phyloP scores from a whole-genome alignment of 53 echinoderm and acorn worm species.

The Henricia sp. region DNA sequence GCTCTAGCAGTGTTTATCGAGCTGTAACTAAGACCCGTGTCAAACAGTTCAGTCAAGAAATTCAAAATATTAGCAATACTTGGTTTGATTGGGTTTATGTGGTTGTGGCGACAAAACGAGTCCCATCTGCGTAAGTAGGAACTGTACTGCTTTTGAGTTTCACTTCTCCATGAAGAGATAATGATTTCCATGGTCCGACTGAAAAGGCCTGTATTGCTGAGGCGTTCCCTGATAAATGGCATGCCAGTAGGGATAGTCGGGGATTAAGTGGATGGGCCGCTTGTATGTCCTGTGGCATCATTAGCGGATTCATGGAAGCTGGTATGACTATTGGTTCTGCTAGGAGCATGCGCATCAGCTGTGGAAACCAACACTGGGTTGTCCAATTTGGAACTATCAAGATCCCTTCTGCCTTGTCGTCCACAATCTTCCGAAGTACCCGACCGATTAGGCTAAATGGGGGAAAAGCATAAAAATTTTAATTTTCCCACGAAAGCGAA shows the following conservation, averaged over 20 bases:
- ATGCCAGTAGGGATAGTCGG: background rate
- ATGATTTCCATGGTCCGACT: background rate
- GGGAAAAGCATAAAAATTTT: conserved; percentile 24
- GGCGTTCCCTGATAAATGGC: conserved; percentile 23
- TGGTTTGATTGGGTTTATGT: conserved; percentile 1
- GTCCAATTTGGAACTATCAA: conserved; percentile 18
- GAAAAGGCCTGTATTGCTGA: background rate
- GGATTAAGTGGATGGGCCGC: background rate
- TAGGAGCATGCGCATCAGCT: background rate
- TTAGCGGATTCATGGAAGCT: background rate
- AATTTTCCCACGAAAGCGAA: conserved; percentile 20
- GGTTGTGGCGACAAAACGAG: background rate
- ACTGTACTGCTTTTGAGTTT: conserved; percentile 15
- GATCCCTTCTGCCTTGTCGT: background rate
- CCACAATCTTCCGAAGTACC: conserved; percentile 23
- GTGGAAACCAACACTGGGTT: background rate
- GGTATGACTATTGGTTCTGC: conserved; percentile 1
- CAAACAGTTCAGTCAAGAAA: conserved; percentile 12
- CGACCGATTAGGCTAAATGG: conserved; percentile 21
- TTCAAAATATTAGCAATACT: background rate
- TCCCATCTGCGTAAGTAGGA: background rate
- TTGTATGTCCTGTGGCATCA: background rate
- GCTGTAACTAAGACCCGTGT: conserved; percentile 11
- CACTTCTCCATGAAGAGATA: background rate
- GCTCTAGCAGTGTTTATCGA: background rate